Evolutionary conservation across 2,797 vertebrate genomes (phyloP), one percentile per base, ranked within the genome.

Genomic region (Mus caroli): DNA sequence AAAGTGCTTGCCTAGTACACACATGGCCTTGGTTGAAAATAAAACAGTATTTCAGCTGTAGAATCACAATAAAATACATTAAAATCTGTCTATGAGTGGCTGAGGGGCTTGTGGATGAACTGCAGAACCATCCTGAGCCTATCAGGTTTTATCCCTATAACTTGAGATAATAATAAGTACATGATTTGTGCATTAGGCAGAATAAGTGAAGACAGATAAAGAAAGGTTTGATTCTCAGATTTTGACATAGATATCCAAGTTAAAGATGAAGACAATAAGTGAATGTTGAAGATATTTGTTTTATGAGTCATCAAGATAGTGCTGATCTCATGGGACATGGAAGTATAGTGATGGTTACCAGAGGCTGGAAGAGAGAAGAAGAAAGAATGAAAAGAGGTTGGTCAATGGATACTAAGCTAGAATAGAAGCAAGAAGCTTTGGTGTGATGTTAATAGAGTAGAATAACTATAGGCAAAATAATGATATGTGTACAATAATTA

Each of bases 291-390:
- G 73, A 86, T 79, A 78, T 13, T 56, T 46, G 28, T 54, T 69
- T 96, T 90, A 67, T 62, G 62, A 93, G 28, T 89, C 86, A 90
- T 60, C 67, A 95, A 94, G n/a, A 22, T 73, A 92, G 12, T 83
- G 43, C 46, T 52, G 56, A 76, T 20, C 11, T 83, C 28, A 43
- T 89, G 40, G 78, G 37, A 67, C 46, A 26, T 54, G 46, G 83
- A 28, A 76, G n/a, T 43, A 54, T 14, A 73, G 22, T 56, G 79
- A 15, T 83, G 19, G 20, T 83, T 54, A 75, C n/a, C 6, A 14
- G 6, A 76, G 67, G 69, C 43, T 76, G 14, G 24, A 24, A 60
- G 31, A 75, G 31, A 10, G 43, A 24, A 1, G 64, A 19, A n/a
- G 40, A 56, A 28, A 50, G 6, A 64, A 71, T 46, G 17, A 5